Evolutionary conservation across 2,113 vertebrate genomes (phyloP), one percentile per base, ranked within the genome.

Genomic region (Oncorhynchus mykiss): DNA sequence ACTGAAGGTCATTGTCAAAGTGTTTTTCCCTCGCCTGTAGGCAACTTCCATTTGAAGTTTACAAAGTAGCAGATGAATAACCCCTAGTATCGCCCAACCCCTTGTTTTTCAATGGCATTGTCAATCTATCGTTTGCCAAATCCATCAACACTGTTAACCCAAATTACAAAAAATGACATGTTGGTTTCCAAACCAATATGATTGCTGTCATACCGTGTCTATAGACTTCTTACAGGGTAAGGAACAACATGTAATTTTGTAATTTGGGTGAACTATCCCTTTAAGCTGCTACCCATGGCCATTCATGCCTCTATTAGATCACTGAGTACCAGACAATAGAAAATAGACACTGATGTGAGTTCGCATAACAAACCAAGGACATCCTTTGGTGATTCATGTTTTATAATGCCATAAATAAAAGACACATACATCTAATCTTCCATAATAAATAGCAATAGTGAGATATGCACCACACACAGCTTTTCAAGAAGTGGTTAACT

Each of bases 1-100:
- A 51, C 49, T 51, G 49, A 14, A 51, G 13, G 49, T 51, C 49
- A 51, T 1, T 51, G 49, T 51, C 13, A 51, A 11, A 24, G 62
- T 22, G 20, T 65, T 65, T 65, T 65, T 65, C 14, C 49, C 49
- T 14, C 49, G 1, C 49, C 49, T 51, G 51, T 71, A 67, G 13
- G 5, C 12, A 51, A 11, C 16, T 31, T 84, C 77, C 81, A 80
- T 88, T 84, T 84, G 71, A 81, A 76, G 67, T 71, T 64, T 31
- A 20, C 72, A 79, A 39, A 25, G 34, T 31, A 18, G 22, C 65
- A 39, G 14, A 70, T 39, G 51, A 51, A 20, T 25, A 60, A 18
- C 81, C 86, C 76, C 75, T 82, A 84, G 79, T 78, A 2, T 11
- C 39, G 64, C 51, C 57, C 69, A 48, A 20, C 64, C 39, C 68